Conservation (phyloP, 1,140 invertebrate genomes). For the Vollenhovia emeryi region DNA sequence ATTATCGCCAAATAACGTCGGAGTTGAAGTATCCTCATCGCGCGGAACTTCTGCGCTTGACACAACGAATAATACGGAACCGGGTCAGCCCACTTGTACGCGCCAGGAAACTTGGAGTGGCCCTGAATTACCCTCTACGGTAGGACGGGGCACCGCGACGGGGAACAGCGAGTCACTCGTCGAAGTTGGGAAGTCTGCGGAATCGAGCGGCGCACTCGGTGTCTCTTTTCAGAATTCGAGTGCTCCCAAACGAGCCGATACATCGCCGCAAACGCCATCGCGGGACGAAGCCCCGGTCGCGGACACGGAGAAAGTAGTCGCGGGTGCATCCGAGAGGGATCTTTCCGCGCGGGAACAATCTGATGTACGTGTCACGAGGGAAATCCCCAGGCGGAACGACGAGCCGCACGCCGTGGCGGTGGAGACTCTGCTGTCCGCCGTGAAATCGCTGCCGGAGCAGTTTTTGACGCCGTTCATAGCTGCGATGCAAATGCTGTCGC, state of each 20-base stretch:
- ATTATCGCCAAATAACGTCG: slow-evolving; percentile 8
- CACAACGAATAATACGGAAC: slow-evolving; percentile 22
- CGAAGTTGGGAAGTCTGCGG: slow-evolving; percentile 37
- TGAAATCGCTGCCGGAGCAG: slow-evolving; percentile 81
- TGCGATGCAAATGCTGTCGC: slow-evolving; percentile 77
- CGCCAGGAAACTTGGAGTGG: slow-evolving; percentile 33
- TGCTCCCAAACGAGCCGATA: not conserved
- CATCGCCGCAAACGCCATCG: not conserved
- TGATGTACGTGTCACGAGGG: not conserved
- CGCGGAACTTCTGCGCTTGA: slow-evolving; percentile 7
- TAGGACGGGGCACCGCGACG: not conserved
- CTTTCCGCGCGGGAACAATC: not conserved
- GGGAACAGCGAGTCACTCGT: slow-evolving; percentile 26
- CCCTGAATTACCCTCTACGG: slow-evolving; percentile 22
- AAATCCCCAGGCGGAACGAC: not conserved
- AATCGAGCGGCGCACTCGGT: slow-evolving; percentile 5
- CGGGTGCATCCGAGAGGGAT: not conserved
- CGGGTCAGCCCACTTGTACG: slow-evolving; percentile 27
- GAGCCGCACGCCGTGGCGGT: slow-evolving; percentile 67
- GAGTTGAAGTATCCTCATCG: slow-evolving; percentile 29
- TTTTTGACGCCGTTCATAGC: slow-evolving; percentile 78
- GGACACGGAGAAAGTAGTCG: not conserved
- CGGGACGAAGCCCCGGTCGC: not conserved
- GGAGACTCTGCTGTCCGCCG: slow-evolving; percentile 78
- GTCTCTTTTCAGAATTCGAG: slow-evolving; percentile 1